Evolutionary conservation across 23 tunicate species (phyloP).

Genomic region (Ciona savignyi): DNA sequence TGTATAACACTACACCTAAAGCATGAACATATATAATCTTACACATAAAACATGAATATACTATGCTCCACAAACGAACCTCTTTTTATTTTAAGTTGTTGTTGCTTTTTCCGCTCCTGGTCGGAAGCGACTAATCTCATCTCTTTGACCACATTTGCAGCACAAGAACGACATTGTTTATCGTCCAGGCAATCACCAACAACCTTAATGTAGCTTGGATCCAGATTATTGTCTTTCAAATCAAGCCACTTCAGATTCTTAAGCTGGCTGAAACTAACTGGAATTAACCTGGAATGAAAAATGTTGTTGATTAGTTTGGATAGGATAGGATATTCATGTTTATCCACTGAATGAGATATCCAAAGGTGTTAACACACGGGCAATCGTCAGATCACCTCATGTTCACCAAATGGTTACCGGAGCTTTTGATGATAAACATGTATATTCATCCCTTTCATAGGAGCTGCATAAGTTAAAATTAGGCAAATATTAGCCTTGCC

Average conservation of each 20-base stretch:
- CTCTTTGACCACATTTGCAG: conserved; percentile 48
- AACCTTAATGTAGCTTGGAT: conserved; percentile 26
- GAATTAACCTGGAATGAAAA: conserved; percentile 27
- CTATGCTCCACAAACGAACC: too few species aligned
- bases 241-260: conserved; percentile 69
- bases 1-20: too few species aligned
- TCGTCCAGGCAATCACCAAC: conserved; percentile 93
- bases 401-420: neutral
- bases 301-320: neutral
- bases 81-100: conserved; percentile 37
- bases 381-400: neutral
- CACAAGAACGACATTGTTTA: conserved; percentile 78
- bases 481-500: too few species aligned
- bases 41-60: too few species aligned
- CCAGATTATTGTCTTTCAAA: conserved; percentile 73
- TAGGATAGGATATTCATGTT: too few species aligned
- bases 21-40: too few species aligned
- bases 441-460: too few species aligned
- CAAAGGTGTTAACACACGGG: too few species aligned
- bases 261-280: conserved; percentile 40
- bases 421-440: neutral
- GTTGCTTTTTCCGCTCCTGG: conserved; percentile 48
- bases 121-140: conserved; percentile 34
- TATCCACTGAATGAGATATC: too few species aligned
- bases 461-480: too few species aligned